These are phyloP conservation scores for Zaprionus taronus DNA, from an alignment of 1,140 invertebrate species.

Conservation along the genomic window DNA sequence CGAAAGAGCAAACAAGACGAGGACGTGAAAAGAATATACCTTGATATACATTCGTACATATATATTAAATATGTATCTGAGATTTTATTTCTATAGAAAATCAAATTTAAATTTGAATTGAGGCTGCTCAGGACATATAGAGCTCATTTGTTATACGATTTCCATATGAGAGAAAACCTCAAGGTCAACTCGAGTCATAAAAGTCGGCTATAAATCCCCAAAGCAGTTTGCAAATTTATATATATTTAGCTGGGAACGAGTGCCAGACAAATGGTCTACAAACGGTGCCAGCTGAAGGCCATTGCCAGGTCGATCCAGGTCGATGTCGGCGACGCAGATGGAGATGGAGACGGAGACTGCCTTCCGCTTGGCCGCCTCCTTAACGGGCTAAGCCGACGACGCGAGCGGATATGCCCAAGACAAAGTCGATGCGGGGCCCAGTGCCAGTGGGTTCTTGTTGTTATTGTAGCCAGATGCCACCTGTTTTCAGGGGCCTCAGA, in stretches of 20 bases:
- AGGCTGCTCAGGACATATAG: neutral
- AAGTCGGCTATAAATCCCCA: constrained; percentile 10
- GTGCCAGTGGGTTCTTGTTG: constrained; percentile 23
- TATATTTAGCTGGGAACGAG: neutral
- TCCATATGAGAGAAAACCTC: neutral
- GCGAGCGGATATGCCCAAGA: constrained; percentile 65
- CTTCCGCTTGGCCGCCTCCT: constrained; percentile 55
- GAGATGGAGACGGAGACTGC: constrained; percentile 30
- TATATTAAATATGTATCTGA: neutral
- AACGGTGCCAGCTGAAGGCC: constrained; percentile 44
- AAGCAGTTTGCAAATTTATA: constrained; percentile 42
- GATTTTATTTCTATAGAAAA: constrained; percentile 11
- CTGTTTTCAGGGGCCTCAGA: constrained; percentile 46
- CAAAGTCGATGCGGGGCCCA: constrained; percentile 13
- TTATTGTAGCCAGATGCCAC: constrained; percentile 40
- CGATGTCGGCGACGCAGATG: neutral
- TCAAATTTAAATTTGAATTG: neutral
- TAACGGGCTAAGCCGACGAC: constrained; percentile 41
- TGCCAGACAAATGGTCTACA: constrained; percentile 32
- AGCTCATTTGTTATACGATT: neutral
- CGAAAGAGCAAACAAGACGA: constrained; percentile 25
- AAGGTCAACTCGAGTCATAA: constrained; percentile 3
- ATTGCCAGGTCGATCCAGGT: constrained; percentile 21
- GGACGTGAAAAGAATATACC: neutral
- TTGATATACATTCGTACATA: neutral